Conservation (phyloP, 2,888 invertebrate genomes). For the Meghimatium bilineatum region DNA sequence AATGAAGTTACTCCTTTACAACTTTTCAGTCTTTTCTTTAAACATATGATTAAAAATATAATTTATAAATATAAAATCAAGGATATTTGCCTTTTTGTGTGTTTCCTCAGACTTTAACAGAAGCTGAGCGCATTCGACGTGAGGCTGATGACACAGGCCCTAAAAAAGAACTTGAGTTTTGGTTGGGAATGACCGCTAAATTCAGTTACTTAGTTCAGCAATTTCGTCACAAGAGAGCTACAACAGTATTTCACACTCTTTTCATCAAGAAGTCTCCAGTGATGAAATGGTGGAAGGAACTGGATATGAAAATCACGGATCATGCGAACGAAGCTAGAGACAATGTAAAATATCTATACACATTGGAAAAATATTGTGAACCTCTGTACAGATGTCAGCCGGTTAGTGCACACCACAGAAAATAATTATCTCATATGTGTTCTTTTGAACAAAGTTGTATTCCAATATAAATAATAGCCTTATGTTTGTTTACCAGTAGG, state of each 20-base stretch:
- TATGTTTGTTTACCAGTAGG: too few relatives aligned
- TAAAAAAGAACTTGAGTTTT: constrained; percentile 77
- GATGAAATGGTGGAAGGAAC: constrained; percentile 71
- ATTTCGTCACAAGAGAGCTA: constrained; percentile 53
- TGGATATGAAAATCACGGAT: constrained; percentile 74
- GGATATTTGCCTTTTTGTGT: too few relatives aligned
- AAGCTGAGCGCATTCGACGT: constrained; percentile 88
- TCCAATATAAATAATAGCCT: too few relatives aligned
- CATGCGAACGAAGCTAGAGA: constrained; percentile 76
- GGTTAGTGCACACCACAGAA: constrained; percentile 57
- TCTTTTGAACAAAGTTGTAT: too few relatives aligned
- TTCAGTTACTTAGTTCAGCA: constrained; percentile 74
- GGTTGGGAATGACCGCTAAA: constrained; percentile 72
- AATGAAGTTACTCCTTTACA: too few relatives aligned
- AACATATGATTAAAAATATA: background rate
- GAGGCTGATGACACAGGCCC: constrained; percentile 90
- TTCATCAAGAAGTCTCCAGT: constrained; percentile 71
- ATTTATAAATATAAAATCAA: background rate
- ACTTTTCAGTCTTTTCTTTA: too few relatives aligned
- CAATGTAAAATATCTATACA: constrained; percentile 75
- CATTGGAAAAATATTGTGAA: constrained; percentile 75
- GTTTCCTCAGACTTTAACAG: constrained; percentile 82
- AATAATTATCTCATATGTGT: too few relatives aligned
- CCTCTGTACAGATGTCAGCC: constrained; percentile 76
- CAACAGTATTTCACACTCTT: constrained; percentile 72